These are phyloP conservation scores for Tamandua tetradactyla DNA, from an alignment of 2,797 vertebrate species.

Conservation along the genomic window DNA sequence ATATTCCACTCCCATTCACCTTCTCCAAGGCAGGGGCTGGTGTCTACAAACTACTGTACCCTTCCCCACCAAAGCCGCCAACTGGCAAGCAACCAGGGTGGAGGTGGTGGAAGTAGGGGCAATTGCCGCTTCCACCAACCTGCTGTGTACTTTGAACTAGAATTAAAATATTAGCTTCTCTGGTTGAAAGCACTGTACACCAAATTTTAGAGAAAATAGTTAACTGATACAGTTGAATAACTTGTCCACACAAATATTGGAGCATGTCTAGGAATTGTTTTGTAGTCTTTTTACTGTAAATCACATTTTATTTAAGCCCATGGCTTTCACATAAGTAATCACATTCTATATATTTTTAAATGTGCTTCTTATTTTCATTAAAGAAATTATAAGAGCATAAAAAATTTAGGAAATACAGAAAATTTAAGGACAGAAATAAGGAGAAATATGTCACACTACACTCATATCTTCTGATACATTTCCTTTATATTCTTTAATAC, in stretches of 20 bases:
- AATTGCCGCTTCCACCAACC: no score
- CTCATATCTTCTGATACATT: background rate
- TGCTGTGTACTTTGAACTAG: no score
- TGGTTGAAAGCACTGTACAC: background rate
- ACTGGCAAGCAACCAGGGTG: no score
- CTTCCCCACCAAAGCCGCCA: no score
- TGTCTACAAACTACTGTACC: no score
- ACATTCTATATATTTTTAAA: background rate
- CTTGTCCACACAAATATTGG: background rate
- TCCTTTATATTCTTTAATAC: background rate
- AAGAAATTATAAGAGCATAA: background rate
- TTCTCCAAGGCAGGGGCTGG: no score
- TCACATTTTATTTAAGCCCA: background rate
- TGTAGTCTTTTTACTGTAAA: background rate
- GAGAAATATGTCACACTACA: background rate
- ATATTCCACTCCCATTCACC: no score
- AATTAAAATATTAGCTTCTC: background rate
- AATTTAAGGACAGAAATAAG: background rate
- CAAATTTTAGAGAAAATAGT: background rate
- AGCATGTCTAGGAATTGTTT: background rate
- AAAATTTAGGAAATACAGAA: background rate
- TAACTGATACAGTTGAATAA: background rate
- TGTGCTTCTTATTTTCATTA: background rate
- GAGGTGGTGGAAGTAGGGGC: no score
- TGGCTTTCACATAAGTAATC: background rate